Evolutionary conservation across 30 jellyfish, hydroid and myxozoan genomes (phyloP).

Genomic region (Pseudorhiza aurosa): DNA sequence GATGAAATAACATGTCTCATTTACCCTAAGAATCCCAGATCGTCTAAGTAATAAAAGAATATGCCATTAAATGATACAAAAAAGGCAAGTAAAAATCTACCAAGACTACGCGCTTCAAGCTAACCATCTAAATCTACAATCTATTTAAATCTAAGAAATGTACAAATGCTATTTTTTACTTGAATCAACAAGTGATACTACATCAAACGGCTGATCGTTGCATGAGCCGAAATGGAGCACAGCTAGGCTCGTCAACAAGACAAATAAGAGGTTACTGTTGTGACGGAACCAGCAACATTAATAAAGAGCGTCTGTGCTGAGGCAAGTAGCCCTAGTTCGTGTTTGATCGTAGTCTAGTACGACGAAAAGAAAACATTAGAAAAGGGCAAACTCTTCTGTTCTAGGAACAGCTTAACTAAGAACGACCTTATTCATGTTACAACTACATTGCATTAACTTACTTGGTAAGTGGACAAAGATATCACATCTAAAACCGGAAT

Average conservation of each 20-base stretch:
- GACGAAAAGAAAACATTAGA: no score
- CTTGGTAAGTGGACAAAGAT: background rate
- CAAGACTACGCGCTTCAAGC: slow-evolving; percentile 41
- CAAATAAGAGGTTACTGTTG: no score
- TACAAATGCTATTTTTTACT: slow-evolving; percentile 26
- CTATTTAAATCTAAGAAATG: slow-evolving; percentile 46
- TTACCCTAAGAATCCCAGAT: slow-evolving; percentile 28
- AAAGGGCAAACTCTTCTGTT: no score
- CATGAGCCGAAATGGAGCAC: background rate
- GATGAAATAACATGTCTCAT: background rate
- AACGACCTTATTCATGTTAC: background rate
- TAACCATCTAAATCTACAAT: slow-evolving; percentile 20
- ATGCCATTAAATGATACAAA: background rate
- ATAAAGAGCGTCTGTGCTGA: no score
- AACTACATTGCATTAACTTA: background rate
- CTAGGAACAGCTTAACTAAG: background rate
- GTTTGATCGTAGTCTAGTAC: no score
- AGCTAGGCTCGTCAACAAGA: background rate
- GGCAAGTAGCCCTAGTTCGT: no score
- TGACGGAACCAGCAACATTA: no score
- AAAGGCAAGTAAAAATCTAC: slow-evolving; percentile 5
- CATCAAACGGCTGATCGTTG: background rate
- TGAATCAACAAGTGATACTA: slow-evolving; percentile 28
- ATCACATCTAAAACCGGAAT: no score
- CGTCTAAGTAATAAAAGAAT: slow-evolving; percentile 11